Percentiles rank a stretch among this genome's conserved stretches.
Conservation (phyloP, 37 sponge, comb jelly and placozoan genomes). For the Agelas oroides region DNA sequence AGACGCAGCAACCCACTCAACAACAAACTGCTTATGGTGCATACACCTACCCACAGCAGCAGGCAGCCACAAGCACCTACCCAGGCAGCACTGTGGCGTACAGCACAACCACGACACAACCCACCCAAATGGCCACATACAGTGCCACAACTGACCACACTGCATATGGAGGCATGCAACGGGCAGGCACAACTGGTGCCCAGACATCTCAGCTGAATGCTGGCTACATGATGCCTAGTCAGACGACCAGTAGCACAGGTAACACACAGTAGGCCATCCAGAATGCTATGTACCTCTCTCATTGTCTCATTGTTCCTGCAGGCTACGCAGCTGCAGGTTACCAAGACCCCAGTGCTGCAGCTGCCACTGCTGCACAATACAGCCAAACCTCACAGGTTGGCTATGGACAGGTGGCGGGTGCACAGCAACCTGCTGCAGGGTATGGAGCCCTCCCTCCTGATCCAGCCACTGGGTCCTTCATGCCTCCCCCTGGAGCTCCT, state of each 20-base stretch:
- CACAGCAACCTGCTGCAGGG: not conserved
- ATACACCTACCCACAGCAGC: not conserved
- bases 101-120: not conserved
- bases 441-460: conserved; percentile 10
- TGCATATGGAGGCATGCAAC: not conserved
- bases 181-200: not conserved
- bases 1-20: not conserved
- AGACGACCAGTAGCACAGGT: too few relatives aligned
- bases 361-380: not conserved
- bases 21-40: not conserved
- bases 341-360: not conserved
- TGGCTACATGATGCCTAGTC: not conserved
- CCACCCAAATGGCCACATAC: not conserved
- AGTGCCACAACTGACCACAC: not conserved
- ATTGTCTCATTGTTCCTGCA: too few relatives aligned
- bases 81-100: not conserved
- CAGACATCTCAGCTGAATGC: not conserved
- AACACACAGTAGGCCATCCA: too few relatives aligned
- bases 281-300: too few relatives aligned
- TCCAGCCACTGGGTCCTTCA: not conserved
- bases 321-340: not conserved
- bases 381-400: not conserved
- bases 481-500: conserved; percentile 17
- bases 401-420: conserved; percentile 1
- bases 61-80: not conserved